Conservation (phyloP, 2,797 vertebrate species). For the Diceros bicornis region DNA sequence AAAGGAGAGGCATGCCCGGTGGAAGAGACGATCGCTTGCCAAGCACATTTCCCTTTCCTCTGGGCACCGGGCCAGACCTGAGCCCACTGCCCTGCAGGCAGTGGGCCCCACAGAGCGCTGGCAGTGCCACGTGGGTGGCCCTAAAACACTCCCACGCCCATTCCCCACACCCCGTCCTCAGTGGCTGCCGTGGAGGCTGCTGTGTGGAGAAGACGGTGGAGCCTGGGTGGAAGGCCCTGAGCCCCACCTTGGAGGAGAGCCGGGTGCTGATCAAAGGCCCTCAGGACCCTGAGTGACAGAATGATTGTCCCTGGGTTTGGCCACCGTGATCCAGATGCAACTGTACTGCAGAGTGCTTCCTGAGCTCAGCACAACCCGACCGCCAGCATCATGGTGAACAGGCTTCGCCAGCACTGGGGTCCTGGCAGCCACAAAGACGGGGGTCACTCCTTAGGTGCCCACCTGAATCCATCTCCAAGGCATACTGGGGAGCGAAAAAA, state of each 20-base stretch:
- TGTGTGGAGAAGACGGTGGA: rapidly evolving
- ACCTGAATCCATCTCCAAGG: rapidly evolving
- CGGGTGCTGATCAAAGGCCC: neutral
- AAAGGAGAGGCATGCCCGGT: too few relatives aligned
- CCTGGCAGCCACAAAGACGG: neutral
- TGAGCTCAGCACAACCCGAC: neutral
- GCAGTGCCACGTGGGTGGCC: neutral
- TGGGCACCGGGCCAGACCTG: neutral
- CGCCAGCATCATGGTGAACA: too few relatives aligned
- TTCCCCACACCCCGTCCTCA: neutral
- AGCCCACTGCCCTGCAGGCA: neutral
- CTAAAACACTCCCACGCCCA: rapidly evolving
- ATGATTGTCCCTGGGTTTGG: neutral
- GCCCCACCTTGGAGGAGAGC: neutral
- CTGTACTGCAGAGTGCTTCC: neutral
- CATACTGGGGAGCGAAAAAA: rapidly evolving
- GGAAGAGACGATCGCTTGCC: neutral
- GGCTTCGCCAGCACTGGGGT: too few relatives aligned
- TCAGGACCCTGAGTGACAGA: neutral
- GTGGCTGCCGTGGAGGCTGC: neutral
- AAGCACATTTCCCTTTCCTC: too few relatives aligned
- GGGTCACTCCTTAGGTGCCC: neutral
- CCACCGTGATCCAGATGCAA: rapidly evolving
- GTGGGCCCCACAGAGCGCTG: neutral
- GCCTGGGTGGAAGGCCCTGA: neutral